Evolutionary conservation across 2,797 vertebrate species (phyloP).

Genomic region (Tiaroga cobitis): DNA sequence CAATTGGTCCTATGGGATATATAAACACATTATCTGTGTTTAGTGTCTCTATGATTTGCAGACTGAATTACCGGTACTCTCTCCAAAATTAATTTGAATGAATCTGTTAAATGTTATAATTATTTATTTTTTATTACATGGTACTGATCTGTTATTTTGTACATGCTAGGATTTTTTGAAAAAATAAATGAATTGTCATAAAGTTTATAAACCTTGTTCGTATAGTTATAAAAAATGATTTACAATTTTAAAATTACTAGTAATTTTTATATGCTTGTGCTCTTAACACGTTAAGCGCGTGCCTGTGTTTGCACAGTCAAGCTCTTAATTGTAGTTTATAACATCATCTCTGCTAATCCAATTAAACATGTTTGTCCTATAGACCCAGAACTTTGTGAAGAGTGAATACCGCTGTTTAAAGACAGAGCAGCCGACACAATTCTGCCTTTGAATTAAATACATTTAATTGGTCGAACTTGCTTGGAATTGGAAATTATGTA

Average conservation of each 20-base stretch:
- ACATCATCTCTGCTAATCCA: conserved; percentile 79
- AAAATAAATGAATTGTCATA: not conserved
- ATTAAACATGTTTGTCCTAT: conserved; percentile 78
- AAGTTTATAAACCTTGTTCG: not conserved
- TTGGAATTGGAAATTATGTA: not conserved
- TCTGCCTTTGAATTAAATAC: conserved; percentile 59
- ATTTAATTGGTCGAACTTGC: conserved; percentile 11
- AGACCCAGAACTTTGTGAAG: conserved; percentile 73
- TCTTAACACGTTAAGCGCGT: conserved; percentile 40
- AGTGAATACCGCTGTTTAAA: conserved; percentile 75
- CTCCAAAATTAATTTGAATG: not conserved
- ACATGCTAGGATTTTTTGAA: conserved; percentile 22
- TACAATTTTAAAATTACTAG: too few relatives aligned
- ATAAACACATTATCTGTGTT: conserved; percentile 34
- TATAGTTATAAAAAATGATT: not conserved
- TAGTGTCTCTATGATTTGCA: not conserved
- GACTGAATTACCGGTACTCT: not conserved
- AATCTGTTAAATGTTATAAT: not conserved
- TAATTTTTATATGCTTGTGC: not conserved
- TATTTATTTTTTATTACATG: not conserved
- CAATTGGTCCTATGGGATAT: not conserved
- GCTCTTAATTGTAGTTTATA: conserved; percentile 71
- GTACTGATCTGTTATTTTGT: not conserved
- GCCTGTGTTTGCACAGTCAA: conserved; percentile 63
- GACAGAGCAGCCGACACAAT: conserved; percentile 45